phyloP scores from a whole-genome alignment of 2,888 invertebrate species.

The Drosophila infuscata region DNA sequence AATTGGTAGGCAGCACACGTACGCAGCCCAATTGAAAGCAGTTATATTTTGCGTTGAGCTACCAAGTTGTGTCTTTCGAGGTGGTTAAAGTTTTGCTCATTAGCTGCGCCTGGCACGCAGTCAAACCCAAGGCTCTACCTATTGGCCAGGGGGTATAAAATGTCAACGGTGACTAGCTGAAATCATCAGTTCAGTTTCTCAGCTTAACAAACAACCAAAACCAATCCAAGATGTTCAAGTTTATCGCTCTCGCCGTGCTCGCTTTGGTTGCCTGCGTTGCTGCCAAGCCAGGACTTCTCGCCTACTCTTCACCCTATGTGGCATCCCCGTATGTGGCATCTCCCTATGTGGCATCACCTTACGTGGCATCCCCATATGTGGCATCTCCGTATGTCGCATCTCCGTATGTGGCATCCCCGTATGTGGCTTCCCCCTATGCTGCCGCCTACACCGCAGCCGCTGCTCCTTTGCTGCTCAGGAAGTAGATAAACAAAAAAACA shows the following conservation, averaged over 20 bases:
- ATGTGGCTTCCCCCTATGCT: slow-evolving; percentile 59
- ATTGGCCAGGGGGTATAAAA: slow-evolving; percentile 41
- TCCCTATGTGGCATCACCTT: slow-evolving; percentile 77
- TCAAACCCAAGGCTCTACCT: slow-evolving; percentile 42
- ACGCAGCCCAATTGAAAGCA: slow-evolving; percentile 14
- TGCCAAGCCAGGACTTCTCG: slow-evolving; percentile 81
- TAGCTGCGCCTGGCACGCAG: slow-evolving; percentile 37
- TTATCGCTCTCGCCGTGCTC: slow-evolving; percentile 75
- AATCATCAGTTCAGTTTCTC: slow-evolving; percentile 58
- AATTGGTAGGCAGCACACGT: slow-evolving; percentile 39
- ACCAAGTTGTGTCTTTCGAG: slow-evolving; percentile 9
- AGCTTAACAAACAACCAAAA: slow-evolving; percentile 25
- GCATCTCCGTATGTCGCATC: slow-evolving; percentile 66
- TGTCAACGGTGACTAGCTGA: slow-evolving; percentile 11
- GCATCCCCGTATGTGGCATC: slow-evolving; percentile 84
- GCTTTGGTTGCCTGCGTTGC: slow-evolving; percentile 76
- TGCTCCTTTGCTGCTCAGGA: slow-evolving; percentile 66
- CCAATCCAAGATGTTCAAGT: slow-evolving; percentile 71
- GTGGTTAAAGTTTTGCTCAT: slow-evolving; percentile 32
- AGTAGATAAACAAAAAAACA: slow-evolving; percentile 46
- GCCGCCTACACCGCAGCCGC: slow-evolving; percentile 60
- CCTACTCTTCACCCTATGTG: slow-evolving; percentile 84
- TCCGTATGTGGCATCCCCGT: slow-evolving; percentile 61
- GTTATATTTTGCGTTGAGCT: slow-evolving; percentile 23
- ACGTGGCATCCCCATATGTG: slow-evolving; percentile 75